Conservation (phyloP, 2,797 vertebrate species). For the Poeciliopsis presidionis region DNA sequence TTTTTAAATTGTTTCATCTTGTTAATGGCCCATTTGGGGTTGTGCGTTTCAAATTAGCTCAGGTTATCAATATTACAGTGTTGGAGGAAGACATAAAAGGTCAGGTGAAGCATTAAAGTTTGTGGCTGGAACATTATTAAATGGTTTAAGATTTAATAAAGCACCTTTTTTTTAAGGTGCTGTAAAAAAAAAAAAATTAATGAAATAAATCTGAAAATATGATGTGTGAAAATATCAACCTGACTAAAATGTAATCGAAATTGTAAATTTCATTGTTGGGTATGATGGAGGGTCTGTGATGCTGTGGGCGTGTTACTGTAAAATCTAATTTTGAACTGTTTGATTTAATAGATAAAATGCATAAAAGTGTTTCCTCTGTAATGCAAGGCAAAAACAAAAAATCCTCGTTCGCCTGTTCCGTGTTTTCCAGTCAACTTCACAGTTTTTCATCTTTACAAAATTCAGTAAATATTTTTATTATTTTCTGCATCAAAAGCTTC, state of each 20-base stretch:
- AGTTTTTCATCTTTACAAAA: background rate
- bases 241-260: background rate
- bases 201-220: background rate
- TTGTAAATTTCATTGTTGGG: background rate
- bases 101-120: background rate
- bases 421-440: background rate
- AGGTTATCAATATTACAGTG: too few relatives aligned
- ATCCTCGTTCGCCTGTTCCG: background rate
- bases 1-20: too few relatives aligned
- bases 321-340: background rate
- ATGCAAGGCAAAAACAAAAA: background rate
- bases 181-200: background rate
- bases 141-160: too few relatives aligned
- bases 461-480: background rate
- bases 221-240: background rate
- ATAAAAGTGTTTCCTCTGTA: background rate
- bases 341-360: background rate
- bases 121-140: background rate
- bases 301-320: background rate
- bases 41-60: too few relatives aligned
- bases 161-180: too few relatives aligned
- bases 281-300: background rate
- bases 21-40: too few relatives aligned
- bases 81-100: background rate
- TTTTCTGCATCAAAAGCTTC: background rate